Evolutionary conservation across 2,797 vertebrate genomes (phyloP).

Genomic region (Sebastes aleutianus): DNA sequence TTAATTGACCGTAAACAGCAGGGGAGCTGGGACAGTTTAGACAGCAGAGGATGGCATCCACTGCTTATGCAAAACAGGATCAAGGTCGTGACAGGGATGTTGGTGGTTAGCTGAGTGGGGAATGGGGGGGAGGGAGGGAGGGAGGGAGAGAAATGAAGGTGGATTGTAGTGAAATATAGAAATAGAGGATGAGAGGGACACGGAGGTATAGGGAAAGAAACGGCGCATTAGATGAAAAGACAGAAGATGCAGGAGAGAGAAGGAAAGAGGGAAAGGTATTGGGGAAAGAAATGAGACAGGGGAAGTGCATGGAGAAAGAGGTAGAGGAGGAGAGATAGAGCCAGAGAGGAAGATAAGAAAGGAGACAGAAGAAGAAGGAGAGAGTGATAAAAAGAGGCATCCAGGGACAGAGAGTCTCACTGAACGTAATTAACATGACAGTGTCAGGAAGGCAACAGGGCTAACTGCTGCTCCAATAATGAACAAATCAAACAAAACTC

Average conservation of each 20-base stretch:
- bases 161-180: not conserved
- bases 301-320: not conserved
- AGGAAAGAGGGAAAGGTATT: not conserved
- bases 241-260: not conserved
- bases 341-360: not conserved
- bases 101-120: conserved; percentile 13
- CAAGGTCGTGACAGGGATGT: conserved; percentile 51
- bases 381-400: conserved; percentile 22
- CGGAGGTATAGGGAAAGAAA: not conserved
- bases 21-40: conserved; percentile 27
- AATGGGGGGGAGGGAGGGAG: not conserved
- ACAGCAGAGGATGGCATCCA: conserved; percentile 39
- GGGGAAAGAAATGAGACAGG: not conserved
- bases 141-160: not conserved
- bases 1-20: conserved; percentile 44
- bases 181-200: not conserved
- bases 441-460: conserved; percentile 55
- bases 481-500: conserved; percentile 49
- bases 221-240: not conserved
- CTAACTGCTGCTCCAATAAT: conserved; percentile 55
- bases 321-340: not conserved
- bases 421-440: conserved; percentile 62
- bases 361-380: not conserved
- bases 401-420: conserved; percentile 47
- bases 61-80: conserved; percentile 54